These are phyloP conservation scores for Homarus gammarus DNA, from an alignment of 2,888 invertebrate species.

Conservation along the genomic window DNA sequence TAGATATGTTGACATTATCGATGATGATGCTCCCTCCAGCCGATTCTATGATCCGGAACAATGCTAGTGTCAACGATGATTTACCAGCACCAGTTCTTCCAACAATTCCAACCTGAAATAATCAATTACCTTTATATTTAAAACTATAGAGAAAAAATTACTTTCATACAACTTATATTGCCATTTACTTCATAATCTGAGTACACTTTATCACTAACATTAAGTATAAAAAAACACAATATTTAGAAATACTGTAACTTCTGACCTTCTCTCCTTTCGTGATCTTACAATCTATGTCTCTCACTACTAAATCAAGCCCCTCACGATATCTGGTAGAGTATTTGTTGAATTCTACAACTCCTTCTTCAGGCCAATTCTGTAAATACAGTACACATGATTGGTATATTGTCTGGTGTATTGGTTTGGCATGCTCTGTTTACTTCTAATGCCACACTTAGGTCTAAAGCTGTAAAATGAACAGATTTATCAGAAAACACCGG, in stretches of 20 bases:
- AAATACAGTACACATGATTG: too few relatives aligned
- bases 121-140: background rate
- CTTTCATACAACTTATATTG: background rate
- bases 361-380: slow-evolving; percentile 89
- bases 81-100: slow-evolving; percentile 95
- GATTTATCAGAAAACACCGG: too few relatives aligned
- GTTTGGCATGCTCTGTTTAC: too few relatives aligned
- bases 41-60: slow-evolving; percentile 94
- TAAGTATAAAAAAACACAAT: background rate
- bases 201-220: background rate
- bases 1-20: slow-evolving; percentile 89
- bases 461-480: too few relatives aligned
- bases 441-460: too few relatives aligned
- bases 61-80: slow-evolving; percentile 90
- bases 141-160: background rate
- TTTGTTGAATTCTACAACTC: slow-evolving; percentile 88
- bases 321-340: slow-evolving; percentile 92
- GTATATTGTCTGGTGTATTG: too few relatives aligned
- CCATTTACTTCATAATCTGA: background rate
- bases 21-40: slow-evolving; percentile 89
- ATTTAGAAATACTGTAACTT: background rate
- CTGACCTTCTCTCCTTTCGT: slow-evolving; percentile 82
- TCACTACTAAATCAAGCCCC: slow-evolving; percentile 91
- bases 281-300: slow-evolving; percentile 84
- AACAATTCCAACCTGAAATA: slow-evolving; percentile 86